phyloP scores from a whole-genome alignment of 1,140 invertebrate species.

The Diabrotica undecimpunctata region DNA sequence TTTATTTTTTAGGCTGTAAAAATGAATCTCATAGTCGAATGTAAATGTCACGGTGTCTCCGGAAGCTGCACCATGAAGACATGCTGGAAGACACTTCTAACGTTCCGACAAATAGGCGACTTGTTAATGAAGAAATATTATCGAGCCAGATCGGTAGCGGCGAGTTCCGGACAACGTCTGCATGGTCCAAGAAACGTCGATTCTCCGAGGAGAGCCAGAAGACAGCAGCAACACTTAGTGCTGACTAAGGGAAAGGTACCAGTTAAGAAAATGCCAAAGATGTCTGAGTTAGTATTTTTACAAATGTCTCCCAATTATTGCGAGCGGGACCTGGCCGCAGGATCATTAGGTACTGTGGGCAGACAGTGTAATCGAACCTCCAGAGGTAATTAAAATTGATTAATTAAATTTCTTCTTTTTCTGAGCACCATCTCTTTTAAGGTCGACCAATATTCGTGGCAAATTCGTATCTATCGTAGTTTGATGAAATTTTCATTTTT shows the following conservation, averaged over 20 bases:
- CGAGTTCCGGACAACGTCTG: conserved; percentile 50
- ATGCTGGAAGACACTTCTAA: conserved; percentile 87
- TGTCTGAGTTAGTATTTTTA: conserved; percentile 82
- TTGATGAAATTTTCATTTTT: too few species aligned
- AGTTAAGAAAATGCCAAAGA: conserved; percentile 58
- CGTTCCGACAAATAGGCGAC: conserved; percentile 80
- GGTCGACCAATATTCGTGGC: too few species aligned
- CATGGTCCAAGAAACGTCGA: conserved; percentile 46
- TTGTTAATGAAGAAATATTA: conserved; percentile 80
- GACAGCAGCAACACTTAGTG: conserved; percentile 34
- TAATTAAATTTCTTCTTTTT: background rate
- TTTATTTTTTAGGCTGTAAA: conserved; percentile 83
- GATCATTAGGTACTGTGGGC: conserved; percentile 81
- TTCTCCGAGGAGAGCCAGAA: conserved; percentile 21
- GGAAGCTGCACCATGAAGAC: conserved; percentile 92
- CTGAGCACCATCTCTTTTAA: too few species aligned
- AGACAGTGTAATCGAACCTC: conserved; percentile 82
- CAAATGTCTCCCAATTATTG: conserved; percentile 92
- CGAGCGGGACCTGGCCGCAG: conserved; percentile 68
- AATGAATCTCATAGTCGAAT: conserved; percentile 75
- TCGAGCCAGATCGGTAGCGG: conserved; percentile 70
- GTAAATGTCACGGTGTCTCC: conserved; percentile 95
- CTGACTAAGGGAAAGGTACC: conserved; percentile 42
- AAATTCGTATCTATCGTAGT: too few species aligned
- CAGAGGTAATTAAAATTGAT: conserved; percentile 53